These are phyloP conservation scores for Serilophus lunatus DNA, from an alignment of 2,113 vertebrate species.

Conservation along the genomic window DNA sequence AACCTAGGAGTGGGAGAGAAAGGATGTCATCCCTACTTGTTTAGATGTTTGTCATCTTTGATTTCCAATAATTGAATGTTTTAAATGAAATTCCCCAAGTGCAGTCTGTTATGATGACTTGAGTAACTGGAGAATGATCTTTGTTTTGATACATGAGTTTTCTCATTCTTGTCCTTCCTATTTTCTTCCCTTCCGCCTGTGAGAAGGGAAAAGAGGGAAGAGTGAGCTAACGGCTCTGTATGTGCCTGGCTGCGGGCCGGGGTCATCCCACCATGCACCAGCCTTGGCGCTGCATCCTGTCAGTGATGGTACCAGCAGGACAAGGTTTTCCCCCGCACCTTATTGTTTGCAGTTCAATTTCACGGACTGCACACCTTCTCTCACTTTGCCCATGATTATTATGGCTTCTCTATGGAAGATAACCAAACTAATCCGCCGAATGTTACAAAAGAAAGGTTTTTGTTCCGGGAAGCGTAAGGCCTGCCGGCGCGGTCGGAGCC, in stretches of 20 bases:
- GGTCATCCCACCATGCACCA: neutral
- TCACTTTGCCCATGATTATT: neutral
- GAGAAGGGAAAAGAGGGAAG: neutral
- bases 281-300: neutral
- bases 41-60: neutral
- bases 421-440: neutral
- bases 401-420: neutral
- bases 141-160: neutral
- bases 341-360: neutral
- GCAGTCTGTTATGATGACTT: neutral
- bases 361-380: neutral
- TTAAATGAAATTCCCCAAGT: neutral
- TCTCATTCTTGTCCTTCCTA: neutral
- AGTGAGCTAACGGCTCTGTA: neutral
- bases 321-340: neutral
- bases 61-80: neutral
- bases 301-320: neutral
- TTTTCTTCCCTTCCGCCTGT: neutral
- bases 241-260: neutral
- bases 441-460: neutral
- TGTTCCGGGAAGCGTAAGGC: neutral
- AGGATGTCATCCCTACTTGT: neutral
- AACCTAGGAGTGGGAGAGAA: neutral
- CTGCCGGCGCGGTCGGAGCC: accelerated
- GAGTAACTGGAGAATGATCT: neutral